phyloP scores from a whole-genome alignment of 2,113 vertebrate species.

The Heptranchias perlo region DNA sequence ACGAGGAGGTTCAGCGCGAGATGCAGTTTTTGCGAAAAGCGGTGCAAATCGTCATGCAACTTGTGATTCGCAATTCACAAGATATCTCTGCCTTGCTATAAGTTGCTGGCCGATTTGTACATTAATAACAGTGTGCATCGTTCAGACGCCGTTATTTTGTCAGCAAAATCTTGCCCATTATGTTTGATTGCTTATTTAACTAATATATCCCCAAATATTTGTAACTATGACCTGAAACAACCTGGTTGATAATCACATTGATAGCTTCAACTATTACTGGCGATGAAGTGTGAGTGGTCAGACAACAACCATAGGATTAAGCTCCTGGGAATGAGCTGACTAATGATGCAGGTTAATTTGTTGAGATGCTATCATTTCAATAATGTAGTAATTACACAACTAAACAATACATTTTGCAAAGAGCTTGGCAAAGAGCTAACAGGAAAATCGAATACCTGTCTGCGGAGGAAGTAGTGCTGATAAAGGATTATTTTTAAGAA shows the following conservation, averaged over 20 bases:
- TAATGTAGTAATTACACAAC: background rate
- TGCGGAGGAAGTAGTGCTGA: background rate
- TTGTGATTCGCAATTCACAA: no score
- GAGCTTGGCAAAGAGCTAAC: background rate
- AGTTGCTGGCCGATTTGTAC: no score
- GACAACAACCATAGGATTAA: background rate
- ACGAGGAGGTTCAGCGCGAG: no score
- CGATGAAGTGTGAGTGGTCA: background rate
- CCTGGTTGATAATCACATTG: background rate
- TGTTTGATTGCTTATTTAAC: background rate
- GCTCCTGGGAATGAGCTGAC: background rate
- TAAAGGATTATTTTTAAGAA: background rate
- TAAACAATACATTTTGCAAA: background rate
- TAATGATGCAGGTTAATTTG: background rate
- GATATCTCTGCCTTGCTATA: no score
- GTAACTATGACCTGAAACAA: background rate
- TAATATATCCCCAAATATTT: background rate
- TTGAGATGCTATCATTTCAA: background rate
- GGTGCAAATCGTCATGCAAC: no score
- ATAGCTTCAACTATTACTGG: background rate
- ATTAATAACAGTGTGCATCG: no score
- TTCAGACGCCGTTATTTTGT: no score
- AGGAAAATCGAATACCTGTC: background rate
- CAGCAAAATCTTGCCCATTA: no score
- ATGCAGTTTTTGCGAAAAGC: no score